Evolutionary conservation across 2,113 vertebrate genomes (phyloP).

Genomic region (Nansenia antarctica): DNA sequence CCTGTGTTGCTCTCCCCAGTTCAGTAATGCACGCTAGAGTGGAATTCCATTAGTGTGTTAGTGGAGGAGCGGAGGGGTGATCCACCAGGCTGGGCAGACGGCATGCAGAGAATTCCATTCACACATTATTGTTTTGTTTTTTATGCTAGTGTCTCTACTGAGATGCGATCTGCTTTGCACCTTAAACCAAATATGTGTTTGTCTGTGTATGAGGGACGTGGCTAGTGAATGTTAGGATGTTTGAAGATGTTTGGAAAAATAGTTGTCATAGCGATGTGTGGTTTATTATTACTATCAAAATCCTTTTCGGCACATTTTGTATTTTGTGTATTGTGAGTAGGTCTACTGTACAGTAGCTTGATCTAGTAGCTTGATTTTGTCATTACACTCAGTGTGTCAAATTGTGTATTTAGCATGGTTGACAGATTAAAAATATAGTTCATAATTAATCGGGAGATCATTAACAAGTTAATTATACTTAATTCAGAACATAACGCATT

Average conservation of each 20-base stretch:
- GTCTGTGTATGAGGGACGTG: neutral
- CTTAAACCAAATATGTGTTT: neutral
- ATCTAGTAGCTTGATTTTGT: neutral
- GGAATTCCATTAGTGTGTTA: slow-evolving; percentile 41
- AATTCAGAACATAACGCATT: slow-evolving; percentile 1
- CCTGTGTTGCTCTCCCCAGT: slow-evolving; percentile 35
- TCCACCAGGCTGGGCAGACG: neutral
- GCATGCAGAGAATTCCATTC: slow-evolving; percentile 21
- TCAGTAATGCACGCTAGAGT: slow-evolving; percentile 21
- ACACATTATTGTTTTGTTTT: slow-evolving; percentile 19
- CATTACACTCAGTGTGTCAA: neutral
- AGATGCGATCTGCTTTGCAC: too few relatives aligned
- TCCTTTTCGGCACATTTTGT: too few relatives aligned
- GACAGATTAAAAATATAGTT: slow-evolving; percentile 25
- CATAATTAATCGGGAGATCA: slow-evolving; percentile 41
- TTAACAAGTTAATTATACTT: slow-evolving; percentile 15
- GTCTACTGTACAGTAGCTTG: neutral
- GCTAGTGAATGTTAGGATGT: neutral
- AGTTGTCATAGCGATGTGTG: too few relatives aligned
- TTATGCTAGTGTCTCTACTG: neutral
- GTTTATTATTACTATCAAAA: too few relatives aligned
- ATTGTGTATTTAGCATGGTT: neutral
- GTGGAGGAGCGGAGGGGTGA: neutral
- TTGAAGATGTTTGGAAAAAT: too few relatives aligned
- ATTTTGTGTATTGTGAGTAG: too few relatives aligned